Base-by-base conservation (phyloP, 2,797 vertebrate species). In the Esox lucius region DNA sequence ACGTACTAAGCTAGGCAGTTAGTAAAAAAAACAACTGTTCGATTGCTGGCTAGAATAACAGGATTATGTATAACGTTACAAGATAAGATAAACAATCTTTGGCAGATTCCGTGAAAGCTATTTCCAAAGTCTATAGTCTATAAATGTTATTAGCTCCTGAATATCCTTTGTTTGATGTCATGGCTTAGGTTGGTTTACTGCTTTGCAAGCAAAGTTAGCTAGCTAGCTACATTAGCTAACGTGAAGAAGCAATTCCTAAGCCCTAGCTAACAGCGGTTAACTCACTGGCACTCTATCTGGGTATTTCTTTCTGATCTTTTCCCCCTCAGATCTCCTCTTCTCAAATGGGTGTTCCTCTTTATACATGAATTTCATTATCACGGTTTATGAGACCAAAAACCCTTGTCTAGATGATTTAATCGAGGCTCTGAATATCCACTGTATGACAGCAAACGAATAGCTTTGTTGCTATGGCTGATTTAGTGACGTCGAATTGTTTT, bases 281-380 rank as follows among this genome's bases (percentile, higher is more conserved):
- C 95, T 95, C 85, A 96, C 95, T 4, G 95, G 95, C 67, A 96
- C 95, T 86, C 95, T 87, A 89, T 96, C 95, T 4, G 95, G 95
- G 0, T 96, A 96, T 80, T 96, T 96, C 93, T 96, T 96, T 75
- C 95, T 84, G 86, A 96, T 96, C 81, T 96, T 96, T 87, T 96
- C 95, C 28, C 95, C 95, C 85, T 96, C 95, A 76, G 96, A 96
- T 90, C 96, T 95, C 87, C 95, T 90, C 87, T 96, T 96, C 77
- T 96, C 95, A 78, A 96, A 96, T 13, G 95, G 95, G 74, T 96
- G 95, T 74, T 96, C 95, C 72, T 96, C 95, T 87, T 96, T 96
- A 77, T 96, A 96, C 70, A 96, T 93, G 91, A 96, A 96, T 87
- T 96, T 96, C 95, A 96, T 96, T 26, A 69, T 76, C 70, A 6